These are phyloP conservation scores for Meteorus cinctellus DNA, from an alignment of 2,888 invertebrate genomes.

Conservation along the genomic window DNA sequence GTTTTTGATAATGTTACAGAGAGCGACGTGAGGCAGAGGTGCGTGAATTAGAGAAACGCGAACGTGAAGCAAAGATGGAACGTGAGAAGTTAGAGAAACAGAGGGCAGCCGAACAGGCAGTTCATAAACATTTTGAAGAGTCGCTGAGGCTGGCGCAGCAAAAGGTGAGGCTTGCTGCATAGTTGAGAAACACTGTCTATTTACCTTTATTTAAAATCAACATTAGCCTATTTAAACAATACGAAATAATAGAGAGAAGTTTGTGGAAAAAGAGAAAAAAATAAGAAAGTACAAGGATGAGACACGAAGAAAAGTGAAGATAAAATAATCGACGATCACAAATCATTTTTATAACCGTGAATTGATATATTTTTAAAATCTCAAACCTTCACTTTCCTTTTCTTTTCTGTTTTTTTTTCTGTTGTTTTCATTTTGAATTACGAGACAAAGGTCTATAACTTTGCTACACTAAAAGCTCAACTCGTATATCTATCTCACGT, in stretches of 20 bases:
- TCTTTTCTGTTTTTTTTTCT: background rate
- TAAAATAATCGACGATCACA: background rate
- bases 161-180: conserved; percentile 76
- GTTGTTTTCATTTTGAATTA: background rate
- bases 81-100: conserved; percentile 77
- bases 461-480: conserved; percentile 5
- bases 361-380: background rate
- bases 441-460: conserved; percentile 25
- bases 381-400: background rate
- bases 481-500: conserved; percentile 9
- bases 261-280: conserved; percentile 18
- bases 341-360: background rate
- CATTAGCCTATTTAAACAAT: background rate
- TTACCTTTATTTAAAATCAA: background rate
- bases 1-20: conserved; percentile 63
- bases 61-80: conserved; percentile 73
- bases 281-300: background rate
- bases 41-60: conserved; percentile 79
- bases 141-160: conserved; percentile 86
- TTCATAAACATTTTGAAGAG: conserved; percentile 93
- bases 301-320: background rate
- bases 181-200: conserved; percentile 10
- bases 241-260: conserved; percentile 33
- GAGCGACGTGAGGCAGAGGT: conserved; percentile 82
- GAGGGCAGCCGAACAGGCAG: conserved; percentile 79